Conservation (phyloP, 2,888 invertebrate species). For the Hermodice carunculata region DNA sequence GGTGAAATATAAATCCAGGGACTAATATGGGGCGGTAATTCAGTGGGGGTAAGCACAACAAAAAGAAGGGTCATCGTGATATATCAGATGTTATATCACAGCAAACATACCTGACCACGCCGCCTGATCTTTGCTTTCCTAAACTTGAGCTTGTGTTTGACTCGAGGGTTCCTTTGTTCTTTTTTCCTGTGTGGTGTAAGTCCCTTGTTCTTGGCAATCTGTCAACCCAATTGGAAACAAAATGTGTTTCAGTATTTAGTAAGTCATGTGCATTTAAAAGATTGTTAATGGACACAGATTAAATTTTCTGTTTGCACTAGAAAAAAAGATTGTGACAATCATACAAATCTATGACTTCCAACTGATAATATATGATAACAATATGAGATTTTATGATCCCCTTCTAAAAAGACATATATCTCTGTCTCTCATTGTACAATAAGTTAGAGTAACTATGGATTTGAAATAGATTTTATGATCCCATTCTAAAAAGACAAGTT, state of each 20-base stretch:
- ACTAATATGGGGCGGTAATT: too few species aligned
- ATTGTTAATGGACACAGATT: background rate
- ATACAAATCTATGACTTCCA: too few species aligned
- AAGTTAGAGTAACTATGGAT: background rate
- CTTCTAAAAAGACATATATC: too few species aligned
- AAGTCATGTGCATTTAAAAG: background rate
- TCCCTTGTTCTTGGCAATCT: conserved; percentile 97
- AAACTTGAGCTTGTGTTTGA: conserved; percentile 93
- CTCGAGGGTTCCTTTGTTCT: conserved; percentile 93
- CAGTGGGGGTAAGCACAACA: too few species aligned
- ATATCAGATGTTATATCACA: too few species aligned
- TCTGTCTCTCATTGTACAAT: too few species aligned
- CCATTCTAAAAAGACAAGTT: background rate
- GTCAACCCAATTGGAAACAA: conserved; percentile 51
- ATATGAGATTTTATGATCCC: too few species aligned
- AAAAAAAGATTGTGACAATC: too few species aligned
- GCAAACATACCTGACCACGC: conserved; percentile 84
- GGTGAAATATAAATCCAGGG: too few species aligned
- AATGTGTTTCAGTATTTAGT: too few species aligned
- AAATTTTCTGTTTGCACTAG: background rate
- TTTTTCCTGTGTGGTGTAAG: conserved; percentile 91
- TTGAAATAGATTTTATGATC: background rate
- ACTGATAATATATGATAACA: too few species aligned
- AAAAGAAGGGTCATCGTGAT: too few species aligned
- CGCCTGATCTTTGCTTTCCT: conserved; percentile 91